Conservation (phyloP, 1,140 invertebrate genomes). For the Aleiodes sp. region DNA sequence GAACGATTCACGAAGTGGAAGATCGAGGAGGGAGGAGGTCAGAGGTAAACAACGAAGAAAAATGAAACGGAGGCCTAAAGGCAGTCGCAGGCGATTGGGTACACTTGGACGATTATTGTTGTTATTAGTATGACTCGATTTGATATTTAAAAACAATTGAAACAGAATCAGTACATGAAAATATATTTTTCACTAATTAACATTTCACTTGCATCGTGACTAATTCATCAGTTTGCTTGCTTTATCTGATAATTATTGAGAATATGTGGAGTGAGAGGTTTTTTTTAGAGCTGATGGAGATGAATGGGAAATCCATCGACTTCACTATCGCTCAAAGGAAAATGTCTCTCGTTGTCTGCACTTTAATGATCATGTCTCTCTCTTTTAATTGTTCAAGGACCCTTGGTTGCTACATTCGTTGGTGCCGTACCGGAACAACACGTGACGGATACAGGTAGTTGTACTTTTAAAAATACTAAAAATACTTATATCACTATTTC, state of each 20-base stretch:
- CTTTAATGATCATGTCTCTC: neutral
- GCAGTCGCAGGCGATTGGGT: conserved; percentile 60
- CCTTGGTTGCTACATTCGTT: conserved; percentile 54
- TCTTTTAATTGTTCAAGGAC: conserved; percentile 44
- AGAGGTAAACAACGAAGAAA: conserved; percentile 56
- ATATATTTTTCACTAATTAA: conserved; percentile 11
- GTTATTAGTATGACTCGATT: conserved; percentile 39
- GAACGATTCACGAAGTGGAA: conserved; percentile 43
- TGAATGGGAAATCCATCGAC: no score
- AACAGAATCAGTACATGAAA: conserved; percentile 15
- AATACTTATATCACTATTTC: neutral
- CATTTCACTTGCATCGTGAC: neutral
- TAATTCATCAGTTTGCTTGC: no score
- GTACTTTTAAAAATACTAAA: conserved; percentile 7
- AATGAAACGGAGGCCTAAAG: conserved; percentile 54
- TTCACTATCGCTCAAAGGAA: no score
- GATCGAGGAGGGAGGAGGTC: conserved; percentile 51
- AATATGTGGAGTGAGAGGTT: no score
- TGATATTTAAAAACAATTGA: conserved; percentile 34
- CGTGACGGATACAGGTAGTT: conserved; percentile 56
- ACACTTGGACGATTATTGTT: conserved; percentile 48
- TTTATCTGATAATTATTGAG: no score
- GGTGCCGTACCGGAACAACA: conserved; percentile 57
- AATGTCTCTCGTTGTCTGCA: no score
- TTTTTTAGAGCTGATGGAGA: no score